Evolutionary conservation across 2,888 invertebrate species (phyloP), one percentile per base, ranked within the genome.

Genomic region (Drosophila prolongata): DNA sequence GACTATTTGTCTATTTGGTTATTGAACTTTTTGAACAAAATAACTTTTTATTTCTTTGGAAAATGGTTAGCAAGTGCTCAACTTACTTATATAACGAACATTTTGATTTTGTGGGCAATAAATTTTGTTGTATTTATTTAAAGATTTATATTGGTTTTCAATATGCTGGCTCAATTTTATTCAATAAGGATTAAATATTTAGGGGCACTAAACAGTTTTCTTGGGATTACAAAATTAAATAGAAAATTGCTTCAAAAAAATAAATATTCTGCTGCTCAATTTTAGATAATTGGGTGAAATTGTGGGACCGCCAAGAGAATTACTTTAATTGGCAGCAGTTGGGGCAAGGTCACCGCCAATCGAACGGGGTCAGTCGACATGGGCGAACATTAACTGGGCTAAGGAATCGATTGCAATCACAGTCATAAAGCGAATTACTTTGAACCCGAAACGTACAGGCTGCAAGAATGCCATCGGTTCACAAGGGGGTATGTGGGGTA

Each of bases 361-460:
- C 62, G 37, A 71, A 62, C 62, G 62, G 62, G 71, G 52, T 71
- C 72, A 71, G 57, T 72, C 37, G 72, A 47, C 64, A 30, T 57
- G 49, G 30, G 11, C 9, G 34, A 24, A 52, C 46, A 42, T 55
- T 53, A 72, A 54, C 57, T 49, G 55, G 64, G 65, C 65, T 40
- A 57, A 57, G 62, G 60, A 71, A 71, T 71, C 71, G 71, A 71
- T 71, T 50, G 71, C 56, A 71, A 71, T 71, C 72, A 71, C 24
- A 57, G 47, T n/a, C 54, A 64, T 56, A 56, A 56, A 57, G 52
- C 37, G 61, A 56, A 56, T 71, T 53, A 52, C 53, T 71, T 64
- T 71, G 71, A 71, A 71, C 71, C 72, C 56, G 13, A 64, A 52
- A 24, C 44, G 30, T 9, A 55, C 40, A 16, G 42, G 55, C 37